phyloP scores from a whole-genome alignment of 2,888 invertebrate species.

The Maniola hyperantus region DNA sequence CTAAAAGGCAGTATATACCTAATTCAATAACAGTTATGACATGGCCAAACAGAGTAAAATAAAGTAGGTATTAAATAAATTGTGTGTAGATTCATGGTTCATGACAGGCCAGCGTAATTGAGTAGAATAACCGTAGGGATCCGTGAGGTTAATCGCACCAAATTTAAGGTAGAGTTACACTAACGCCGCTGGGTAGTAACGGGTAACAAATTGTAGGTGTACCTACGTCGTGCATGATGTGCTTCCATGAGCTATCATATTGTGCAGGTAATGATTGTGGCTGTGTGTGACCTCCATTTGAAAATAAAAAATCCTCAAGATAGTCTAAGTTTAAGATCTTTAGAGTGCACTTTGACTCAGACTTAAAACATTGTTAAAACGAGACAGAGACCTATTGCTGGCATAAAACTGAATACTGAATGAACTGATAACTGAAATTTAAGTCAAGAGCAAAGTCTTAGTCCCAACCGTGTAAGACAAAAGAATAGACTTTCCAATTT shows the following conservation, averaged over 20 bases:
- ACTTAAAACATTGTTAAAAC: no score
- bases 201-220: slow-evolving; percentile 24
- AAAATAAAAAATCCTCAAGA: not conserved
- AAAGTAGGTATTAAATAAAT: not conserved
- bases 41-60: not conserved
- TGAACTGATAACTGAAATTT: no score
- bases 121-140: slow-evolving; percentile 22
- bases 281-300: not conserved
- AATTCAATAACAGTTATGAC: not conserved
- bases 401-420: no score
- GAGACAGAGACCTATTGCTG: no score
- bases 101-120: slow-evolving; percentile 21
- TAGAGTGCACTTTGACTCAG: no score
- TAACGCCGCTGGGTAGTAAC: slow-evolving; percentile 26
- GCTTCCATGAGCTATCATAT: slow-evolving; percentile 11
- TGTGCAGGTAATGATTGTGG: slow-evolving; percentile 11
- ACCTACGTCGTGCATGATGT: slow-evolving; percentile 13
- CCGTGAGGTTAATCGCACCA: slow-evolving; percentile 24
- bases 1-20: not conserved
- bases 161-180: slow-evolving; percentile 16
- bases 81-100: slow-evolving; percentile 9
- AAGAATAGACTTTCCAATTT: no score
- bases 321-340: no score
- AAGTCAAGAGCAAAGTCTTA: no score
- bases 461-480: no score